Evolutionary conservation across 2,797 vertebrate genomes (phyloP).

Genomic region (Pseudopleuronectes americanus): DNA sequence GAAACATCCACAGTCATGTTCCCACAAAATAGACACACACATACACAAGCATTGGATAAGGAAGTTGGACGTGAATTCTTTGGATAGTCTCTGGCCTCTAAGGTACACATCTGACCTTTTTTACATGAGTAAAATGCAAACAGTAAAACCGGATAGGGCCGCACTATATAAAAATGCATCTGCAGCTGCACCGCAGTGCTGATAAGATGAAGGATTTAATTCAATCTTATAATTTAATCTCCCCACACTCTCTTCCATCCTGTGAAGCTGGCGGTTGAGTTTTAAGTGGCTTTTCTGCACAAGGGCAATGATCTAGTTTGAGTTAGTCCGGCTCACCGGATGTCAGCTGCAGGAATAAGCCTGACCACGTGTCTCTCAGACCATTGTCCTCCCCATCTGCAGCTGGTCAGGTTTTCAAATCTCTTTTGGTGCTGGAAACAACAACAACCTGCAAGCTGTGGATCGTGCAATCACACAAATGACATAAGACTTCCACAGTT

Average conservation of each 20-base stretch:
- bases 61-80: conserved; percentile 35
- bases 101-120: conserved; percentile 39
- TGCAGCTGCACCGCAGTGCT: conserved; percentile 29
- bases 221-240: conserved; percentile 49
- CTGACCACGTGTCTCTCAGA: background rate
- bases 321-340: background rate
- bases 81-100: conserved; percentile 47
- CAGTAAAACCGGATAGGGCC: conserved; percentile 21
- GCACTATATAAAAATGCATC: conserved; percentile 20
- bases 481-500: no score
- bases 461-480: background rate
- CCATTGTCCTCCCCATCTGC: background rate
- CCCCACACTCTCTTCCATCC: conserved; percentile 29
- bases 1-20: conserved; percentile 78
- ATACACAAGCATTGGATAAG: conserved; percentile 19
- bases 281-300: conserved; percentile 40
- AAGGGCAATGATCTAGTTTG: conserved; percentile 21
- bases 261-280: conserved; percentile 19
- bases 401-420: background rate
- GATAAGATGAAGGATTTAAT: conserved; percentile 52
- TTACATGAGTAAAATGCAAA: conserved; percentile 30
- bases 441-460: background rate
- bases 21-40: conserved; percentile 67
- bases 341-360: background rate
- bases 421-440: background rate